phyloP scores from a whole-genome alignment of 2,113 vertebrate species.

The Ameiurus melas region DNA sequence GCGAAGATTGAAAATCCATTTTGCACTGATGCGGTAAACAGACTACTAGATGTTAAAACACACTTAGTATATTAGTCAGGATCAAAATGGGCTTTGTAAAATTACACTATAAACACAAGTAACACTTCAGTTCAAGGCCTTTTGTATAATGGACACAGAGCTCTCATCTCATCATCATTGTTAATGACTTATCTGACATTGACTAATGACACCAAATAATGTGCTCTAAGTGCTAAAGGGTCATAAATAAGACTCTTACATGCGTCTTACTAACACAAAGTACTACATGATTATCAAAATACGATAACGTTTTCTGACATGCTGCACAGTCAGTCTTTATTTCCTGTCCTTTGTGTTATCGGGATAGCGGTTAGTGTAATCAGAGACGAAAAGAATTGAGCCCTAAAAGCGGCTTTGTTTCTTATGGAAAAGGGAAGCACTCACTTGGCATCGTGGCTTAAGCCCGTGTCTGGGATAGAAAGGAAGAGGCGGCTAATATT shows the following conservation, averaged over 20 bases:
- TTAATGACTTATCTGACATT: slow-evolving; percentile 3
- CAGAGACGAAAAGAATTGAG: slow-evolving; percentile 35
- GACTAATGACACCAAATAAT: slow-evolving; percentile 11
- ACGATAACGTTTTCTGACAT: not conserved
- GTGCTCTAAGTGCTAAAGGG: not conserved
- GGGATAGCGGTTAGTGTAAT: slow-evolving; percentile 39
- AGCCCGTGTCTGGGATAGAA: slow-evolving; percentile 12
- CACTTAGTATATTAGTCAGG: not conserved
- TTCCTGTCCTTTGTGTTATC: slow-evolving; percentile 16
- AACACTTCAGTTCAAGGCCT: not conserved
- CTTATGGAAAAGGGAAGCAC: slow-evolving; percentile 23
- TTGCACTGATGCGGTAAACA: not conserved
- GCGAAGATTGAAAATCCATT: not conserved
- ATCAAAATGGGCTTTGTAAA: not conserved
- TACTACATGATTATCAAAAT: not conserved
- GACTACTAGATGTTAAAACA: not conserved
- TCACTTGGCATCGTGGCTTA: slow-evolving; percentile 28
- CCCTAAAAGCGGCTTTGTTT: slow-evolving; percentile 39
- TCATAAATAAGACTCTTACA: not conserved
- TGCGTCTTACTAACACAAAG: not conserved
- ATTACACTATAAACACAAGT: not conserved
- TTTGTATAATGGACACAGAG: not conserved
- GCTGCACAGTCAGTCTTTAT: not conserved
- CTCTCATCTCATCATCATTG: not conserved
- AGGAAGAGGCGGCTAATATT: slow-evolving; percentile 49